Conservation (phyloP, 2,113 vertebrate genomes). For the Stictonetta naevosa region DNA sequence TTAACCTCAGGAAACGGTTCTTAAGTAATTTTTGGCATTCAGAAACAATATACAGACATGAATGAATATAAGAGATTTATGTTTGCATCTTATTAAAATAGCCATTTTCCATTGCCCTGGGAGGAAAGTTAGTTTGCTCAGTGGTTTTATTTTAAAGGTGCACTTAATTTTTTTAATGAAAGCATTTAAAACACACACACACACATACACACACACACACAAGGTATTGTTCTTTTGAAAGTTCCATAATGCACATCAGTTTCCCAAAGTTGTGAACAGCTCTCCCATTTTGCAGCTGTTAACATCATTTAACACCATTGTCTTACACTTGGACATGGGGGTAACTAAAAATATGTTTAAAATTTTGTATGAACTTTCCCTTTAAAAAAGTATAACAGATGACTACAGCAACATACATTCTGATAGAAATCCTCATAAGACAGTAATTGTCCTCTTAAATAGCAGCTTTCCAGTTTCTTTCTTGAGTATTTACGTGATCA, state of each 20-base stretch:
- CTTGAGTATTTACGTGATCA: not conserved
- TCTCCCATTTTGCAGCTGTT: not conserved
- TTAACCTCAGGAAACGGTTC: not conserved
- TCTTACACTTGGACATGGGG: not conserved
- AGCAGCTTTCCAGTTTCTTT: not conserved
- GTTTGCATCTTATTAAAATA: not conserved
- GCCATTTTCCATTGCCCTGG: not conserved
- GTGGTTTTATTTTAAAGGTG: not conserved
- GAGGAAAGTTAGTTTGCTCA: not conserved
- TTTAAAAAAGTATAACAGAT: not conserved
- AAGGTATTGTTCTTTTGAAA: not conserved
- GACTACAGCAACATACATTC: not conserved
- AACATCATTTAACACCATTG: not conserved
- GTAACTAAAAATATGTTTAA: not conserved
- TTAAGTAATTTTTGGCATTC: constrained; percentile 18
- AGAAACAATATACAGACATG: not conserved
- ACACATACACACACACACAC: not conserved
- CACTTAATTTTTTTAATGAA: not conserved
- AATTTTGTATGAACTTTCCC: not conserved
- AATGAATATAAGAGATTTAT: not conserved
- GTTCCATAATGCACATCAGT: not conserved
- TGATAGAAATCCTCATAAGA: not conserved
- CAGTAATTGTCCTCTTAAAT: not conserved
- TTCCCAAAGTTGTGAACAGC: not conserved
- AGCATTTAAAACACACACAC: not conserved